Evolutionary conservation across 1,140 invertebrate genomes (phyloP).

Genomic region (Drosophila nikananu): DNA sequence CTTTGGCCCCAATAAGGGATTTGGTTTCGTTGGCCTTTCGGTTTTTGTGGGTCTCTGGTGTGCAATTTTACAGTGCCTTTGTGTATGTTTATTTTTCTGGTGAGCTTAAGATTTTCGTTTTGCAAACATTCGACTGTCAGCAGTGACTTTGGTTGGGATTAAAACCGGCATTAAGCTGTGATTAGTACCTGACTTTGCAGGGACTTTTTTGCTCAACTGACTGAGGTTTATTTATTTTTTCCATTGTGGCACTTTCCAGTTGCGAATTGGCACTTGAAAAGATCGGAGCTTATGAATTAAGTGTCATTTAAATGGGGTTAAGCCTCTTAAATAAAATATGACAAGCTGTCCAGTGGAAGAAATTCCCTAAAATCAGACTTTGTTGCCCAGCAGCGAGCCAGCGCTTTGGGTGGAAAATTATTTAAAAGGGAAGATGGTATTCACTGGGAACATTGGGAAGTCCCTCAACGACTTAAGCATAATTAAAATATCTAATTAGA

Average conservation of each 20-base stretch:
- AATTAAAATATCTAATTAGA: conserved; percentile 52
- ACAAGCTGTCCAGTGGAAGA: neutral
- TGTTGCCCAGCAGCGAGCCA: neutral
- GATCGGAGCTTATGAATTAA: conserved; percentile 18
- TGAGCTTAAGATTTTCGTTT: conserved; percentile 56
- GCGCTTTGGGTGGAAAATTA: neutral
- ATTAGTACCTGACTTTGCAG: conserved; percentile 71
- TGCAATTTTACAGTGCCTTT: conserved; percentile 66
- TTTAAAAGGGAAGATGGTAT: conserved; percentile 3
- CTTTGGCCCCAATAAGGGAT: conserved; percentile 13
- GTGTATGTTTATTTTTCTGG: conserved; percentile 32
- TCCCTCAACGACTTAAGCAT: conserved; percentile 27
- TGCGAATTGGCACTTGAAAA: conserved; percentile 15
- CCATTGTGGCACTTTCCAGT: neutral
- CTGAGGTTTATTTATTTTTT: conserved; percentile 3
- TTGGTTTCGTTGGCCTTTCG: conserved; percentile 37
- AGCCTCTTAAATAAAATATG: conserved; percentile 23
- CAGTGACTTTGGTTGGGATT: conserved; percentile 67
- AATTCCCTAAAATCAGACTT: neutral
- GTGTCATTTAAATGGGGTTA: conserved; percentile 21
- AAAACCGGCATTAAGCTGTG: conserved; percentile 73
- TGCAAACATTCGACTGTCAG: conserved; percentile 69
- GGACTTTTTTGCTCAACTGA: conserved; percentile 25
- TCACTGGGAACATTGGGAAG: conserved; percentile 2
- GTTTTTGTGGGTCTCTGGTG: conserved; percentile 73